Base-by-base conservation (phyloP, 2,888 invertebrate genomes). In the Chymomyza fuscimana region DNA sequence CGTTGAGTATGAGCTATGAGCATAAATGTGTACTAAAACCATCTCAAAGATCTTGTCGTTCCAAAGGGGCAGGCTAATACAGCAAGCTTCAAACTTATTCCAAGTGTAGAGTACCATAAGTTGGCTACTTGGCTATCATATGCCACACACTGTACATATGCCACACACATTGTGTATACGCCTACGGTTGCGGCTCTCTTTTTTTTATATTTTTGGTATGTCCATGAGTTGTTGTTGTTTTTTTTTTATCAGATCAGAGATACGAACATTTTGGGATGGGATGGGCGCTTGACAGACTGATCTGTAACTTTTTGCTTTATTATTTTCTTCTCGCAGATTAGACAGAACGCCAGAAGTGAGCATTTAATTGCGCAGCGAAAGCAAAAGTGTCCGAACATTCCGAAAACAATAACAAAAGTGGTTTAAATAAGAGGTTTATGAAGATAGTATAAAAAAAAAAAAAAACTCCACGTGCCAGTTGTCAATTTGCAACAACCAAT, bases 171-270 rank as follows among this genome's bases (percentile, higher is more conserved):
- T 46, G 40, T 12, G 3, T 46, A 46, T 46, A 12, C 12, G 12
- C 12, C 40, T 12, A 46, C 10, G 9, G 36, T 36, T 75, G 75
- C 29, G 63, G 4, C 29, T 22, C 22, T 56, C 72, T 62, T 67
- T 51, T 69, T 69, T 63, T 40, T 67, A 0, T 46, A 12, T 46
- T 46, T 46, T 46, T 46, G 40, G 40, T 40, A 40, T 66, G 72
- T 72, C 65, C 58, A n/a, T 51, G 40, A 15, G 40, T 46, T 12
- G 65, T 71, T 63, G 40, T 32, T 32, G 22, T 56, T 25, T 72
- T 66, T 66, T 25, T 36, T 62, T 72, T 62, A 72, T 52, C 72
- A 40, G 72, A 72, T 72, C 66, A 62, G 16, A 60, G 69, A 69
- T 69, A 69, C 40, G 62, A 72, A 52, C 62, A 58, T 29, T 54